Base-by-base conservation (phyloP, 2,797 vertebrate genomes). In the Parotocinclus haroldoi region DNA sequence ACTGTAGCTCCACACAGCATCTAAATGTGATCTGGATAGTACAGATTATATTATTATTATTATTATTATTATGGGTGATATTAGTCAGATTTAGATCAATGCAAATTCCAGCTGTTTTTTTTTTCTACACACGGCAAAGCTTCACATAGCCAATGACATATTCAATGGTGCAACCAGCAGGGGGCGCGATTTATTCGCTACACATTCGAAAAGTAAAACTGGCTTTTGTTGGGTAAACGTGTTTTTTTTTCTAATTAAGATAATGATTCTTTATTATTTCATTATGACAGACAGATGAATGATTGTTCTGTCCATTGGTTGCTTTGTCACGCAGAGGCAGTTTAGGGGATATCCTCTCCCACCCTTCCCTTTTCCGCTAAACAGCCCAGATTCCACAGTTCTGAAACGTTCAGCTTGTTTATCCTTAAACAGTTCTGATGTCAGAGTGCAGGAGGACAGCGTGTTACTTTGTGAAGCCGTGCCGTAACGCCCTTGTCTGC, bases 341-440 rank as follows among this genome's bases (percentile, higher is more conserved):
- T 10, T 53, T 59, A 76, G 60, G 54, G 77, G 77, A 79, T 66
- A 76, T 79, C 77, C 74, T 72, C 50, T 74, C 72, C 72, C 72
- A 53, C 74, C 77, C 72, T 74, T 77, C 68, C 76, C 64, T 60
- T 76, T 78, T 68, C 77, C 77, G 64, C 45, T 40, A 27, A 54
- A 42, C 48, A 50, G 14, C 17, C 37, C 42, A 62, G 36, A 57
- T 58, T 59, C 42, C 44, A 27, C 27, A 27, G 27, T 27, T 40
- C 4, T n/a, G 13, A 42, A 61, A 19, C 36, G 10, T 19, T 40
- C 16, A 49, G 19, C 38, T 5, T 19, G 7, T 55, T 11, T 45
- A 16, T 59, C n/a, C 11, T 16, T 18, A 49, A 40, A 18, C 40
- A 42, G 1, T 42, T 9, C 8, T 42, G 40, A 42, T 42, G 8